A percentile compares a stretch with the other conserved stretches of the same genome.
Evolutionary conservation across 2,888 invertebrate genomes (phyloP).

Genomic region (Malthinus seriepunctatus): DNA sequence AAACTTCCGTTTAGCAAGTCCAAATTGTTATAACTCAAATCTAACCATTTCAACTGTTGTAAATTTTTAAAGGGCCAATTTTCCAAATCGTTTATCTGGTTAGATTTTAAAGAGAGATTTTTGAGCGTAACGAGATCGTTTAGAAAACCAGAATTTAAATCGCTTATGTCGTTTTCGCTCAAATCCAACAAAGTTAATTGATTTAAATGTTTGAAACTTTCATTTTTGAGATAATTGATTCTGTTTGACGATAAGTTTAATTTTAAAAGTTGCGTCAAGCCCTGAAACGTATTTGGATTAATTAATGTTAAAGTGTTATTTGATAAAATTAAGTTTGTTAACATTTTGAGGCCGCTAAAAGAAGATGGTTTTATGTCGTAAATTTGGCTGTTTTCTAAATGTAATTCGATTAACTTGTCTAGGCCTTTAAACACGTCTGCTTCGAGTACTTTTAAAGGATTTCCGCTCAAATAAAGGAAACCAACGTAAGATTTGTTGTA

Average conservation of each 20-base stretch:
- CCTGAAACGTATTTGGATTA: slow-evolving; percentile 9
- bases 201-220: slow-evolving; percentile 14
- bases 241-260: slow-evolving; percentile 15
- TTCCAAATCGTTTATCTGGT: slow-evolving; percentile 16
- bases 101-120: slow-evolving; percentile 17
- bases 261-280: slow-evolving; percentile 11
- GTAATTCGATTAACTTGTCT: slow-evolving; percentile 11
- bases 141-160: slow-evolving; percentile 13
- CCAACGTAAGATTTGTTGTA: slow-evolving; percentile 8
- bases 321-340: slow-evolving; percentile 10
- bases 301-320: slow-evolving; percentile 13
- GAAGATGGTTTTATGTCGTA: slow-evolving; percentile 10
- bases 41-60: slow-evolving; percentile 13
- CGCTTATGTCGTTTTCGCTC: slow-evolving; percentile 10
- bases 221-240: slow-evolving; percentile 13
- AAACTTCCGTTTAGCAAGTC: slow-evolving; percentile 11
- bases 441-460: slow-evolving; percentile 11
- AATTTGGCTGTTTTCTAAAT: slow-evolving; percentile 15
- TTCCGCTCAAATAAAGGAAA: slow-evolving; percentile 15
- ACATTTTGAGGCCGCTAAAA: slow-evolving; percentile 14
- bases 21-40: slow-evolving; percentile 18
- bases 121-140: slow-evolving; percentile 8
- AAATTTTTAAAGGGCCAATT: slow-evolving; percentile 3
- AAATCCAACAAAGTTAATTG: slow-evolving; percentile 17
- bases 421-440: slow-evolving; percentile 10